phyloP scores from a whole-genome alignment of 1,140 invertebrate genomes.

The Leptopilina boulardi region DNA sequence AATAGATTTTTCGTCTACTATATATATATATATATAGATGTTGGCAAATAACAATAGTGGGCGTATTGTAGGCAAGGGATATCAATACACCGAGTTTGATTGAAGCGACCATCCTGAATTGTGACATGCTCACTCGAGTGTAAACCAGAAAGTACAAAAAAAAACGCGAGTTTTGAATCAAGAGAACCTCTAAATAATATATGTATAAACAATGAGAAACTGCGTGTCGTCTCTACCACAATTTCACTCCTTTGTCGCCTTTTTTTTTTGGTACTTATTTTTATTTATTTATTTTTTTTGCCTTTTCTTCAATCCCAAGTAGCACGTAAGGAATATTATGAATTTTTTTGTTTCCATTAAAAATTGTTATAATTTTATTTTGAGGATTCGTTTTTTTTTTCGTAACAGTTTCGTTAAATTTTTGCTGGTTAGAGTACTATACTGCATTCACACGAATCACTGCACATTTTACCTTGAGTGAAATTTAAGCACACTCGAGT shows the following conservation, averaged over 20 bases:
- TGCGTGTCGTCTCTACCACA: background rate
- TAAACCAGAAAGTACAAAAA: slow-evolving; percentile 64
- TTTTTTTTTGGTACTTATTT: background rate
- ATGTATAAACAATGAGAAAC: slow-evolving; percentile 43
- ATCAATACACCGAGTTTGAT: slow-evolving; percentile 74
- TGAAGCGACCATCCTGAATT: slow-evolving; percentile 68
- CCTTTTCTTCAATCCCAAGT: too few species aligned
- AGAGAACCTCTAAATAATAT: slow-evolving; percentile 38
- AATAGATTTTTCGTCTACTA: slow-evolving; percentile 68
- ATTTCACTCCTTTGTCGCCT: slow-evolving; percentile 33
- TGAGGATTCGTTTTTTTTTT: too few species aligned
- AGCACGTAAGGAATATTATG: too few species aligned
- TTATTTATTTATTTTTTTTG: too few species aligned
- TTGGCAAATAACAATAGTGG: slow-evolving; percentile 52
- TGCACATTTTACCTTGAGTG: background rate
- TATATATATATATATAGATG: too few species aligned
- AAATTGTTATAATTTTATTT: too few species aligned
- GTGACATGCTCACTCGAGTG: slow-evolving; percentile 72
- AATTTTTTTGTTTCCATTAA: too few species aligned
- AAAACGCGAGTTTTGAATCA: slow-evolving; percentile 27
- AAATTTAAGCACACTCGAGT: slow-evolving; percentile 44
- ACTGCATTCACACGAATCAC: slow-evolving; percentile 3
- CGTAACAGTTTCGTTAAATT: background rate
- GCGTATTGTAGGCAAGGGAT: slow-evolving; percentile 58
- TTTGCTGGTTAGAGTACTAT: background rate